Evolutionary conservation across 2,888 invertebrate species (phyloP), one percentile per base, ranked within the genome.

Genomic region (Parnassius orleans): DNA sequence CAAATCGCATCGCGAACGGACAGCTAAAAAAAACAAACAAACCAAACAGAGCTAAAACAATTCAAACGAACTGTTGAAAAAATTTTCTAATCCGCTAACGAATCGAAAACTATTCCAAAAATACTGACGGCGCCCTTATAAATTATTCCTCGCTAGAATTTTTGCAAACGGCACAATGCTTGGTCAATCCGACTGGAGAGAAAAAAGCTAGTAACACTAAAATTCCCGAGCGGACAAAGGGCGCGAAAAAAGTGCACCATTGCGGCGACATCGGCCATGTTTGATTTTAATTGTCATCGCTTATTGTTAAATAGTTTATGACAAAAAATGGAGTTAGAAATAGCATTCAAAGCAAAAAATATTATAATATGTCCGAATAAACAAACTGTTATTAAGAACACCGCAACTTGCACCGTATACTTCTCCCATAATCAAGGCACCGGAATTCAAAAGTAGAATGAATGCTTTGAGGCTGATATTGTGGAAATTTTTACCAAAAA

Each of bases 61-160:
- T 66, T 61, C 66, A 70, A 69, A 61, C 64, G 64, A 72, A 57
- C 15, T 42, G 72, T 69, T 69, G 67, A 77, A 80, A 80, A 77
- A 74, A 67, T 68, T 74, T 57, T 79, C 83, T 84, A 86, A 86
- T 83, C 75, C 80, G 53, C 74, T 75, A 83, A 81, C 83, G 80
- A 79, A 81, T 81, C 77, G 69, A 68, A 72, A 72, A 72, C 74
- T 51, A 56, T 53, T 53, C 42, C 47, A 61, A 78, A 78, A 71
- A 60, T 65, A 60, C 12, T 63, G 54, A 2, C 62, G 54, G 53
- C 58, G 61, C 77, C 70, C 79, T 80, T 82, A 86, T 88, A 83
- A 90, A 89, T 85, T 86, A 88, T 90, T 87, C 84, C 76, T 63
- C 68, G 72, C 69, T 66, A 79, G 81, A 87, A 83, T 87, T 88